A percentile compares a stretch with the other conserved stretches of the same genome.
Conservation (phyloP, 2,113 vertebrate genomes). For the Malurus elegans region DNA sequence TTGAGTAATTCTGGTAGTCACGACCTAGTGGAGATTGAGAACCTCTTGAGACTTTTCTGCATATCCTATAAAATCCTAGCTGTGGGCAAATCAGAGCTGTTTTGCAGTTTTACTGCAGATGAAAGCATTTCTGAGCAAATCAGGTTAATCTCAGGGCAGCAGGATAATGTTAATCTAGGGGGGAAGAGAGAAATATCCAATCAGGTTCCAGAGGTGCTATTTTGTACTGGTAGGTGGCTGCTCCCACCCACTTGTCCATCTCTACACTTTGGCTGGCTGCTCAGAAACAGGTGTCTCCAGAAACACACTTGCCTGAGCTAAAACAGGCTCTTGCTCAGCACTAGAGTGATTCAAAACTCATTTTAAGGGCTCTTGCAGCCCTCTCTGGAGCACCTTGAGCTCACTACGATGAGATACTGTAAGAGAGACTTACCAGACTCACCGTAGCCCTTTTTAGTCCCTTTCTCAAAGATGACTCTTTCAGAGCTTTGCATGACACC, state of each 20-base stretch:
- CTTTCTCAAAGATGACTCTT: neutral
- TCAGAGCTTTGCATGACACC: neutral
- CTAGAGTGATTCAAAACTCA: neutral
- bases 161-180: neutral
- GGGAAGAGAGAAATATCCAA: neutral
- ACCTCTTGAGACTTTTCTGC: neutral
- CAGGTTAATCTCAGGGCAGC: neutral
- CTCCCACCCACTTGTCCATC: neutral
- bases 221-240: neutral
- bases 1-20: neutral
- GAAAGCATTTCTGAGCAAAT: neutral
- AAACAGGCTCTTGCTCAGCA: neutral
- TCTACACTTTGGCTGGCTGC: neutral
- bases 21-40: conserved; percentile 10
- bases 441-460: neutral
- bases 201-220: neutral
- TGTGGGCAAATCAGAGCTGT: neutral
- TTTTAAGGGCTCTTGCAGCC: neutral
- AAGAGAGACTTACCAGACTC: neutral
- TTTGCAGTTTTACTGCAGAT: neutral
- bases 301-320: neutral
- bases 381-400: neutral
- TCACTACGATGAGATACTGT: neutral
- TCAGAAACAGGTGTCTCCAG: neutral
- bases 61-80: conserved; percentile 4